Base-by-base conservation (phyloP, 2,888 invertebrate genomes). In the Tanytarsus gracilentus region DNA sequence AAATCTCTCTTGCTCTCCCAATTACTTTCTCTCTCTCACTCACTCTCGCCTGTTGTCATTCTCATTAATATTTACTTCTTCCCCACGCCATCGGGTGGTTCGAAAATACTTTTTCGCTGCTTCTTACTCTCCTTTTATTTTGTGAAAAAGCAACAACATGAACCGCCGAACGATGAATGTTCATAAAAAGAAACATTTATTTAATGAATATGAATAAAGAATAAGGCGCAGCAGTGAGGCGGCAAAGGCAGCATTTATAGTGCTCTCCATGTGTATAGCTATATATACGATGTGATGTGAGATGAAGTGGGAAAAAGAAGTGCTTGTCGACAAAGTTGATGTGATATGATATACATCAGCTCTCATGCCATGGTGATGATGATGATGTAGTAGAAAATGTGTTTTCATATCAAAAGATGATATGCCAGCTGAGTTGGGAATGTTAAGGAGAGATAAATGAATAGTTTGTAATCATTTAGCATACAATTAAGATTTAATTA, bases 401-500 rank as follows among this genome's bases (percentile, higher is more conserved):
- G 44, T 21, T n/a, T n/a, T n/a, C n/a, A n/a, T 36, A 36, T 36
- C 14, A 14, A 33, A 33, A 36, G n/a, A 36, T 36, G 7, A 16
- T 36, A 36, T 36, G 36, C 16, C 5, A 16, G 16, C 21, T 44
- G 9, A 44, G 21, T 44, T 21, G n/a, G n/a, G 14, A 36, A 14
- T 36, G n/a, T 29, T 9, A 30, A 11, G 33, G 16, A 14, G 2
- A 6, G n/a, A 9, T 36, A 21, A 21, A 44, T 21, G 21, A 44
- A 44, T 21, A 44, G 11, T 16, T 11, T 51, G 51, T 51, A 51
- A 51, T 29, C 51, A 51, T 51, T 51, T 51, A 51, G 18, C 18
- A 51, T 21, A 16, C 27, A 51, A 51, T 51, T 51, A 51, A 51
- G 51, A 7, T 51, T 51, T 51, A 30, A 51, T 51, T 51, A 51